Evolutionary conservation across 2,113 vertebrate species (phyloP), one percentile per base, ranked within the genome.

Genomic region (Mustelus asterias): DNA sequence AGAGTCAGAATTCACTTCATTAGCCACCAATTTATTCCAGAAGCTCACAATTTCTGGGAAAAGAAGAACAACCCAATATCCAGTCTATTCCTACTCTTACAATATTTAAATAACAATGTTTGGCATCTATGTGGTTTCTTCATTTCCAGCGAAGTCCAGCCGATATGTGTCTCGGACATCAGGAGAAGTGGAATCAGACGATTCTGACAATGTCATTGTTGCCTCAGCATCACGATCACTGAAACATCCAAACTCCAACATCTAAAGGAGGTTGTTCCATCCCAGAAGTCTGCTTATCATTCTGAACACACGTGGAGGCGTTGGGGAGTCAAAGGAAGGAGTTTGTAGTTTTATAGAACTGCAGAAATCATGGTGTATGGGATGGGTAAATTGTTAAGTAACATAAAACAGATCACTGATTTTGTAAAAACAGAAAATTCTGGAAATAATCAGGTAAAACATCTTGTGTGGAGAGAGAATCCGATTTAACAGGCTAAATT

Each of bases 201-300:
- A 99, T 96, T 99, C 98, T 0, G 99, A 99, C 54, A 98, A 99
- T 63, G 97, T 98, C 26, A 96, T 98, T 16, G 96, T 99, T 0
- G 97, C 98, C 94, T 97, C 98, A 44, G 98, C 98, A 0, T 96
- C 97, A 1, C 96, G 97, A 63, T 97, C 98, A 69, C 3, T 96
- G 95, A 98, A 97, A 96, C 97, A 96, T 96, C 96, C 97, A 96
- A 97, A 97, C 96, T 96, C 96, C 93, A 33, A 96, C 29, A 96
- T 97, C 16, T 96, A 96, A 60, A 97, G 97, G n/a, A 18, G 60
- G 20, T 85, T n/a, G 0, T 67, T 85, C 10, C 9, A 22, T 10
- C 83, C 9, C 54, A 83, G 72, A 37, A 14, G 2, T 58, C 78
- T 48, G 69, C 24, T 13, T 58, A 95, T 44, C 22, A 94, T 54